Percentiles rank a stretch among this genome's conserved stretches.
phyloP scores from a whole-genome alignment of 2,113 vertebrate genomes.

The Pholis gunnellus region DNA sequence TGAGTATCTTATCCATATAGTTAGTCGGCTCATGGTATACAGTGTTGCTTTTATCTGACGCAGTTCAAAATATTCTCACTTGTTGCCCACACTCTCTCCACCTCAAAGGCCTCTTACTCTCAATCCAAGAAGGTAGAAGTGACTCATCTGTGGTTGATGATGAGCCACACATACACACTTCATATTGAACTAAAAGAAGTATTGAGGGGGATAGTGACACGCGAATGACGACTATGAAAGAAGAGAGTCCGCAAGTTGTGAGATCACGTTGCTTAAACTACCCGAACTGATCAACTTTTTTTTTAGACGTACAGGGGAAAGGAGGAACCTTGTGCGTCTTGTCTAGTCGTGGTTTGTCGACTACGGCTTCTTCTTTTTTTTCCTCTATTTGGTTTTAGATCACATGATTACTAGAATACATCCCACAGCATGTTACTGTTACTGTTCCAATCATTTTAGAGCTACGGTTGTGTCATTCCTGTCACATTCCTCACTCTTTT shows the following conservation, averaged over 20 bases:
- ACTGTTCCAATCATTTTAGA: neutral
- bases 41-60: constrained; percentile 16
- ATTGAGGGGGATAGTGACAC: constrained; percentile 4
- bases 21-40: constrained; percentile 3
- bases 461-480: neutral
- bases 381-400: constrained; percentile 28
- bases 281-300: neutral
- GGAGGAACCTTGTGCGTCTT: constrained; percentile 57
- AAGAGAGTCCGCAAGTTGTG: neutral
- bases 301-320: neutral
- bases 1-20: neutral
- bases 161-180: constrained; percentile 21
- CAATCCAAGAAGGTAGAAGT: constrained; percentile 38
- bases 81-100: constrained; percentile 29
- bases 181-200: neutral
- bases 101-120: constrained; percentile 22
- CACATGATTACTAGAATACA: constrained; percentile 31
- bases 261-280: constrained; percentile 15
- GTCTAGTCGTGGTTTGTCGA: constrained; percentile 43
- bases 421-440: neutral
- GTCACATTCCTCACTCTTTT: neutral
- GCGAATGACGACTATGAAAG: constrained; percentile 63
- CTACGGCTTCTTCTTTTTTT: constrained; percentile 22
- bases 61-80: neutral
- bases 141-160: constrained; percentile 51